Conservation (phyloP, 2,888 invertebrate species). For the Drepanosiphum platanoidis region DNA sequence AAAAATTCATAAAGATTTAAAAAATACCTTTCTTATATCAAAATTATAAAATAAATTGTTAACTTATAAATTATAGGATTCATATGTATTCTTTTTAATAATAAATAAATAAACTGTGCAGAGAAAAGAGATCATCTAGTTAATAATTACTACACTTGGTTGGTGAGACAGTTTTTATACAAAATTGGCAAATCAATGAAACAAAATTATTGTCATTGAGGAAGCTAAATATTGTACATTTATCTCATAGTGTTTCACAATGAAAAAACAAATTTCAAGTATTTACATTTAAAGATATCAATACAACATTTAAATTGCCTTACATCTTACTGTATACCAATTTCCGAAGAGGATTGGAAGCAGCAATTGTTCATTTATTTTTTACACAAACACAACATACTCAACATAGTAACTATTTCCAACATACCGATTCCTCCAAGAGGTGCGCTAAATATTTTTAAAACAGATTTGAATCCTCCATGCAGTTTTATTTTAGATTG, state of each 20-base stretch:
- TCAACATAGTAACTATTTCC: no score
- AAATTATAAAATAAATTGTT: background rate
- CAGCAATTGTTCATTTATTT: no score
- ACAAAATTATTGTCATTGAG: conserved; percentile 5
- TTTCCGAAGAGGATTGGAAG: no score
- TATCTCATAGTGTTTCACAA: background rate
- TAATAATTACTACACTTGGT: background rate
- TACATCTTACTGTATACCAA: background rate
- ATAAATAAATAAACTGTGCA: background rate
- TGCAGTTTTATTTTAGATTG: no score
- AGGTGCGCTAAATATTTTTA: no score
- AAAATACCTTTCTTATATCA: background rate
- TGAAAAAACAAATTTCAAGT: background rate
- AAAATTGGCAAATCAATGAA: background rate
- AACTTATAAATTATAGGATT: background rate
- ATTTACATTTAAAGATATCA: background rate
- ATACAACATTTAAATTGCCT: background rate
- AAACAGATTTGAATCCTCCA: no score
- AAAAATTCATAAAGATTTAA: background rate
- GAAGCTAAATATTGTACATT: background rate
- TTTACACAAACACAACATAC: no score
- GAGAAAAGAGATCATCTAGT: background rate
- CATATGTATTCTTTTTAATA: background rate
- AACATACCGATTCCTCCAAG: no score
- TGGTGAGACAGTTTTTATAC: background rate